Conservation (phyloP, 2,797 vertebrate genomes). For the Centroberyx gerrardi region DNA sequence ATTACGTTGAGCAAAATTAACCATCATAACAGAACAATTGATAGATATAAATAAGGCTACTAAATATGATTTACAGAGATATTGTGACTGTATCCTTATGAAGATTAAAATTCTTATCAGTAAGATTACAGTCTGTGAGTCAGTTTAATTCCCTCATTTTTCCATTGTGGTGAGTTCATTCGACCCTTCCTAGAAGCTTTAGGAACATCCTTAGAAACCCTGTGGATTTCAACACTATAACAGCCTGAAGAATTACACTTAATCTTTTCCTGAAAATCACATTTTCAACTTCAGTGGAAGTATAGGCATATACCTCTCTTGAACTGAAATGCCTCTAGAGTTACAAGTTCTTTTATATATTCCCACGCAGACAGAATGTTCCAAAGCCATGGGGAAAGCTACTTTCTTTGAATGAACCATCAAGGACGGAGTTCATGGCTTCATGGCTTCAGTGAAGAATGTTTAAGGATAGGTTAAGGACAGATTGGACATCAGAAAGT, state of each 20-base stretch:
- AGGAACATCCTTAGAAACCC: too few species aligned
- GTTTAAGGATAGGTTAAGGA: conserved; percentile 49
- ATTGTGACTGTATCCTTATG: not conserved
- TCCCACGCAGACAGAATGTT: not conserved
- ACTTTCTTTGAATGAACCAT: not conserved
- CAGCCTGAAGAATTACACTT: too few species aligned
- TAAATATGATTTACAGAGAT: not conserved
- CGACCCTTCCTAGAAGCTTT: too few species aligned
- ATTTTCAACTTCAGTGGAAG: too few species aligned
- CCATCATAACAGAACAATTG: conserved; percentile 3
- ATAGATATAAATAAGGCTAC: not conserved
- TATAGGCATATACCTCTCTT: not conserved
- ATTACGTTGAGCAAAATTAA: too few species aligned
- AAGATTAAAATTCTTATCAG: too few species aligned
- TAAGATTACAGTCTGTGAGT: too few species aligned
- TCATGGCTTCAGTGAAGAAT: conserved; percentile 6
- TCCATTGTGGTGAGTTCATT: too few species aligned
- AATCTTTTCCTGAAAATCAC: too few species aligned
- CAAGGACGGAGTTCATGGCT: not conserved
- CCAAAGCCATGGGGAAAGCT: not conserved
- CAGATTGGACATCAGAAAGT: conserved; percentile 29
- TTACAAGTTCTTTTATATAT: not conserved
- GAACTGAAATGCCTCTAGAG: not conserved
- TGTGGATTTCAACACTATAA: too few species aligned
- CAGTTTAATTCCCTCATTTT: too few species aligned